A percentile compares a stretch with the other conserved stretches of the same genome.
Conservation (phyloP, 2,113 vertebrate genomes). For the Scatophagus argus region DNA sequence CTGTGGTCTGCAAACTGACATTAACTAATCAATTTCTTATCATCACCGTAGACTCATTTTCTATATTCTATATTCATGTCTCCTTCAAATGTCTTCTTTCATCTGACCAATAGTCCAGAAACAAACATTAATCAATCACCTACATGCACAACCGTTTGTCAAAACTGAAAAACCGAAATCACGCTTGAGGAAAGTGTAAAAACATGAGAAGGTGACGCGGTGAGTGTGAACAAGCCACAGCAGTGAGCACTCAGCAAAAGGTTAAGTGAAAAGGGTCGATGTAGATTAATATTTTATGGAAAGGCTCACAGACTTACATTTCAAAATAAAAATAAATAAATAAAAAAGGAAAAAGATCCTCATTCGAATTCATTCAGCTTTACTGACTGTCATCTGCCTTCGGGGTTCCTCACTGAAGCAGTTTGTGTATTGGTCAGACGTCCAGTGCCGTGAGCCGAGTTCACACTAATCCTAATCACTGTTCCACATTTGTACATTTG, state of each 20-base stretch:
- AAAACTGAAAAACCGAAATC: too few relatives aligned
- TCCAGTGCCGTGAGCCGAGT: conserved; percentile 24
- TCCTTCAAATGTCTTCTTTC: too few relatives aligned
- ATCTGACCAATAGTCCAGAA: too few relatives aligned
- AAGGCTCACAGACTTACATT: neutral
- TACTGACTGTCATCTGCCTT: conserved; percentile 14
- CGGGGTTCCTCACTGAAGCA: conserved; percentile 35
- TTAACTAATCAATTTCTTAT: too few relatives aligned
- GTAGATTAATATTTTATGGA: neutral
- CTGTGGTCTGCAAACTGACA: too few relatives aligned
- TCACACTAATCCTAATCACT: conserved; percentile 45
- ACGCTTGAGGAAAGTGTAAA: too few relatives aligned
- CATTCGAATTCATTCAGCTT: conserved; percentile 39
- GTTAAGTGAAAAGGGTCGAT: neutral
- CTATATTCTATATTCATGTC: too few relatives aligned
- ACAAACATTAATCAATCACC: too few relatives aligned
- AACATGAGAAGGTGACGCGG: too few relatives aligned
- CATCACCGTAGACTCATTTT: too few relatives aligned
- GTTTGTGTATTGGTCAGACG: conserved; percentile 32
- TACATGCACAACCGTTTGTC: too few relatives aligned
- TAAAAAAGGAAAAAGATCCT: neutral
- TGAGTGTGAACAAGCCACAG: neutral
- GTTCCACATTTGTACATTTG: neutral
- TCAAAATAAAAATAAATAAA: neutral
- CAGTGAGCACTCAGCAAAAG: neutral